phyloP scores from a whole-genome alignment of 2,888 invertebrate genomes.

The Schizaphis graminum region DNA sequence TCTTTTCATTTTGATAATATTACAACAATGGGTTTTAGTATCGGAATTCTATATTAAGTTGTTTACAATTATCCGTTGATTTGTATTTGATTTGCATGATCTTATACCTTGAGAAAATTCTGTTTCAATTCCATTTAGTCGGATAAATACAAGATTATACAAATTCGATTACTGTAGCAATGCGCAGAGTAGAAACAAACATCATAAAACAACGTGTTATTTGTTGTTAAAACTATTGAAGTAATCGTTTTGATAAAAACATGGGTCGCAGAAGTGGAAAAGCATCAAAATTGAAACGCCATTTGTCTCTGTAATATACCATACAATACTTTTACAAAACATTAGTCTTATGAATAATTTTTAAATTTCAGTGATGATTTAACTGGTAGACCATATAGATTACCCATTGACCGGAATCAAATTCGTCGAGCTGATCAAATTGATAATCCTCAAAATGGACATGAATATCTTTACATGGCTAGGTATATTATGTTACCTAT shows the following conservation, averaged over 20 bases:
- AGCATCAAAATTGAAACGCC: slow-evolving; percentile 55
- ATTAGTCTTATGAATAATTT: not conserved
- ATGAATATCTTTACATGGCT: slow-evolving; percentile 62
- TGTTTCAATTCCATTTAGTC: not conserved
- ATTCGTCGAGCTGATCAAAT: slow-evolving; percentile 46
- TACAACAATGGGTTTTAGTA: not conserved
- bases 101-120: not conserved
- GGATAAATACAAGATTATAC: not conserved
- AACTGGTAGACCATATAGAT: slow-evolving; percentile 56
- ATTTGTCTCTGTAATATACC: slow-evolving; percentile 57
- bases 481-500: slow-evolving; percentile 3
- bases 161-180: not conserved
- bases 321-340: not conserved
- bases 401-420: slow-evolving; percentile 56
- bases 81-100: not conserved
- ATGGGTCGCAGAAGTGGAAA: slow-evolving; percentile 58
- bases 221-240: not conserved
- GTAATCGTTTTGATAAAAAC: not conserved
- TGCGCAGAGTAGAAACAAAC: not conserved
- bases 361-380: slow-evolving; percentile 55
- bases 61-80: not conserved
- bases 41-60: not conserved
- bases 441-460: slow-evolving; percentile 58
- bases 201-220: not conserved
- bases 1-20: not conserved